Evolutionary conservation across 2,888 invertebrate species (phyloP).

Genomic region (Epistrophella euchroma): DNA sequence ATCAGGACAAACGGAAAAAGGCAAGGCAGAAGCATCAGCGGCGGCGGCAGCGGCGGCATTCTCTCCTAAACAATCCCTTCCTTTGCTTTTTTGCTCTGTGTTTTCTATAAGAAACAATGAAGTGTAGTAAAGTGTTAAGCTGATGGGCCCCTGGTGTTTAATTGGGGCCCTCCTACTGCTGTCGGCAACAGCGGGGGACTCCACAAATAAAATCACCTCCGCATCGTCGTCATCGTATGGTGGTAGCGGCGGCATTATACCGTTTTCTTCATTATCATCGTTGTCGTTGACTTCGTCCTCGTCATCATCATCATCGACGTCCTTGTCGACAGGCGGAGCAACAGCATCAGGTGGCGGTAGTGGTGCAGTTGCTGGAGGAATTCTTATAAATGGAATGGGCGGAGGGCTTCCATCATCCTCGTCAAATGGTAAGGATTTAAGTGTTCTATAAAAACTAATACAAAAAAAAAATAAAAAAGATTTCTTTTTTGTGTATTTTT

Average conservation of each 20-base stretch:
- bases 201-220: constrained; percentile 81
- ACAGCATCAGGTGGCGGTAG: constrained; percentile 75
- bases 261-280: constrained; percentile 80
- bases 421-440: constrained; percentile 68
- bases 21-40: neutral
- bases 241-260: constrained; percentile 78
- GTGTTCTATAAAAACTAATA: neutral
- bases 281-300: constrained; percentile 70
- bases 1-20: constrained; percentile 12
- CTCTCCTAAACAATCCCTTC: constrained; percentile 8
- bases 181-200: constrained; percentile 83
- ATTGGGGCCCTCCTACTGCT: constrained; percentile 84
- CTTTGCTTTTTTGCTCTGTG: constrained; percentile 39
- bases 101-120: constrained; percentile 75
- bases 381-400: constrained; percentile 64
- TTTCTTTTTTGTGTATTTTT: neutral
- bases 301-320: constrained; percentile 76
- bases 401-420: constrained; percentile 63
- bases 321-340: constrained; percentile 78
- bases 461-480: neutral
- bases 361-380: constrained; percentile 60
- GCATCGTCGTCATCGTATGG: constrained; percentile 46
- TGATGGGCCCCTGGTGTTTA: constrained; percentile 84
- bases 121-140: constrained; percentile 80
- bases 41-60: neutral